Evolutionary conservation across 2,113 vertebrate genomes (phyloP).

Genomic region (Tretioscincus oriximinensis): DNA sequence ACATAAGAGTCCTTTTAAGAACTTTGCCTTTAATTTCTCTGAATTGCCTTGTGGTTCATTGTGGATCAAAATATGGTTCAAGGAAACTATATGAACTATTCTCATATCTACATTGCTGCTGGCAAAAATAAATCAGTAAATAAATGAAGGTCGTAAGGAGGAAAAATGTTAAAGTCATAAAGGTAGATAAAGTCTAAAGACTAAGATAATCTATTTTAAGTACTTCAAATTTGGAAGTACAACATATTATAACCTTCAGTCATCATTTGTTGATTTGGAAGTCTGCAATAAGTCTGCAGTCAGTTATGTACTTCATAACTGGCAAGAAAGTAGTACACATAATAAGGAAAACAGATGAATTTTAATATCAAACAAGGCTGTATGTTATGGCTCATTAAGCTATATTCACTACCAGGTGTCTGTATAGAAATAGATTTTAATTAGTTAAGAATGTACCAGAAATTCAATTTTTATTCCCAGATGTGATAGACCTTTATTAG

Average conservation of each 20-base stretch:
- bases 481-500: slow-evolving; percentile 38
- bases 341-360: slow-evolving; percentile 62
- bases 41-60: too few species aligned
- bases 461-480: slow-evolving; percentile 55
- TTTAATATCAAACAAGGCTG: slow-evolving; percentile 57
- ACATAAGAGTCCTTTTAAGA: too few species aligned
- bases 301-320: slow-evolving; percentile 32
- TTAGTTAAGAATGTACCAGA: slow-evolving; percentile 54
- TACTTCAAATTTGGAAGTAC: background rate
- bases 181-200: background rate
- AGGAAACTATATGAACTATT: too few species aligned
- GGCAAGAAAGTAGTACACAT: slow-evolving; percentile 54
- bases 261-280: slow-evolving; percentile 32
- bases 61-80: too few species aligned
- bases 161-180: too few species aligned
- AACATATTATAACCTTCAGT: background rate
- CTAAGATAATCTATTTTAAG: background rate
- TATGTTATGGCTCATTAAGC: slow-evolving; percentile 62
- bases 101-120: too few species aligned
- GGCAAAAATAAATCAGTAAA: too few species aligned
- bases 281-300: slow-evolving; percentile 24
- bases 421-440: slow-evolving; percentile 47
- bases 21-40: too few species aligned
- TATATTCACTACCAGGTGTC: slow-evolving; percentile 58
- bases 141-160: too few species aligned